These are phyloP conservation scores for Xylocampa areola DNA, from an alignment of 2,888 invertebrate genomes.

Conservation along the genomic window DNA sequence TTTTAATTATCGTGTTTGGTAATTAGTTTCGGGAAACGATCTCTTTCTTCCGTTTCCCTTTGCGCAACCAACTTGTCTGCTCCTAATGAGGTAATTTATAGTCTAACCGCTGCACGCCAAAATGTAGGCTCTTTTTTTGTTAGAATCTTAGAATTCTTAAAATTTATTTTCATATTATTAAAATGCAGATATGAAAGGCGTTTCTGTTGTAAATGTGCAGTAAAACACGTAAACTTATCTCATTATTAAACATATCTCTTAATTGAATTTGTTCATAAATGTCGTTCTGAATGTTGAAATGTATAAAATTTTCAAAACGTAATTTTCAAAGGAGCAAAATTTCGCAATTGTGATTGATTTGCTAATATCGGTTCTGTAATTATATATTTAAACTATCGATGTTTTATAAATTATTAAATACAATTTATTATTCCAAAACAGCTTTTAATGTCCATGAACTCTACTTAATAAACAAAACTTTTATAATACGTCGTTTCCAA, in stretches of 20 bases:
- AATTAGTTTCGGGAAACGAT: conserved; percentile 89
- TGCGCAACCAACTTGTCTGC: conserved; percentile 83
- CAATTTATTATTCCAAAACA: conserved; percentile 8
- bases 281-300: too few relatives aligned
- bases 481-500: conserved; percentile 2
- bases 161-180: conserved; percentile 1
- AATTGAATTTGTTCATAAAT: too few relatives aligned
- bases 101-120: conserved; percentile 65
- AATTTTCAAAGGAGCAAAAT: too few relatives aligned
- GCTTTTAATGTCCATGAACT: conserved; percentile 6
- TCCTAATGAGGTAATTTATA: conserved; percentile 87
- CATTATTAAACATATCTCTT: too few relatives aligned
- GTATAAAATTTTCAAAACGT: too few relatives aligned
- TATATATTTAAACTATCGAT: too few relatives aligned
- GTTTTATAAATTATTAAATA: not conserved
- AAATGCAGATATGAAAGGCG: conserved; percentile 8
- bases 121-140: conserved; percentile 45
- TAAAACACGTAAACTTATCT: too few relatives aligned
- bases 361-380: too few relatives aligned
- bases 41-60: conserved; percentile 81
- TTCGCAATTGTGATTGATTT: too few relatives aligned
- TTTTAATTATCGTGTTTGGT: conserved; percentile 90
- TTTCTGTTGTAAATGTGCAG: conserved; percentile 1
- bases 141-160: conserved; percentile 37
- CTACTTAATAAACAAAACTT: conserved; percentile 10